phyloP scores from a whole-genome alignment of 2,797 vertebrate genomes.

The Sebastes trivittatus region DNA sequence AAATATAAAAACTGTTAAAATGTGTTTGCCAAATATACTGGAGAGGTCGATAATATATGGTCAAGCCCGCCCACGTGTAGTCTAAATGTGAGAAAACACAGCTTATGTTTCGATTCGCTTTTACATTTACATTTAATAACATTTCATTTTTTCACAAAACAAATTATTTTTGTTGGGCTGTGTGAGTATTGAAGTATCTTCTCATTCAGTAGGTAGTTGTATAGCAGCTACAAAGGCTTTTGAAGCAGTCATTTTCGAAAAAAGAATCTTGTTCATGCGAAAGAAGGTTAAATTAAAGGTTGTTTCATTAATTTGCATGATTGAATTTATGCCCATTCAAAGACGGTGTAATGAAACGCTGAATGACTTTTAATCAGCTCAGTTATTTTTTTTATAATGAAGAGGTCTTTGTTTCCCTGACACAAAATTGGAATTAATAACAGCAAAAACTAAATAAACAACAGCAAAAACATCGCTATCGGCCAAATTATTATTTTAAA shows the following conservation, averaged over 20 bases:
- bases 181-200: not conserved
- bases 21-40: not conserved
- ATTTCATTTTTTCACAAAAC: not conserved
- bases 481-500: not conserved
- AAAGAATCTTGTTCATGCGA: not conserved
- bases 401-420: not conserved
- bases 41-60: not conserved
- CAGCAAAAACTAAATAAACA: not conserved
- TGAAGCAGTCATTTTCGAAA: not conserved
- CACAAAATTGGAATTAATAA: not conserved
- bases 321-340: not conserved
- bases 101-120: not conserved
- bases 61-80: not conserved
- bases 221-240: not conserved
- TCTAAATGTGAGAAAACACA: not conserved
- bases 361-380: not conserved
- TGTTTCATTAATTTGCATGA: not conserved
- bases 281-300: not conserved
- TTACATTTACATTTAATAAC: not conserved
- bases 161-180: not conserved
- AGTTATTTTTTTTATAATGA: not conserved
- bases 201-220: not conserved
- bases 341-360: not conserved
- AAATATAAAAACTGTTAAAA: not conserved
- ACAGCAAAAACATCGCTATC: not conserved